These are phyloP conservation scores for Parotia lawesii DNA, from an alignment of 2,113 vertebrate genomes.

Conservation along the genomic window DNA sequence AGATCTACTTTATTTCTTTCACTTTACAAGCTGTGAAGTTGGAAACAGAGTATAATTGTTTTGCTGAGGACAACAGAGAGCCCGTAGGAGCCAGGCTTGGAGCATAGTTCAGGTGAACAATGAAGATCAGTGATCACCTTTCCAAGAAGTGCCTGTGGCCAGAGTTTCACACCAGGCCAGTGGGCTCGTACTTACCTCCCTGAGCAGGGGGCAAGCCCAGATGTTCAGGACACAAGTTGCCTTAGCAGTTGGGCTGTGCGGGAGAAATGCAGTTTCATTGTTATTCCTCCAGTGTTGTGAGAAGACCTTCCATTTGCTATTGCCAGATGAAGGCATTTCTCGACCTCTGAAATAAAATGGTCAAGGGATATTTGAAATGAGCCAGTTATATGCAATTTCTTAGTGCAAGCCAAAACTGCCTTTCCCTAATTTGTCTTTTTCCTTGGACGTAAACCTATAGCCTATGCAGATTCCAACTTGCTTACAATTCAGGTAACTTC, in stretches of 20 bases:
- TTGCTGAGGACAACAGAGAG: neutral
- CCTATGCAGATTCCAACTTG: constrained; percentile 63
- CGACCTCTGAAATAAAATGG: constrained; percentile 25
- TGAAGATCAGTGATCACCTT: neutral
- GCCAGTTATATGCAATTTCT: constrained; percentile 33
- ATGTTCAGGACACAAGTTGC: neutral
- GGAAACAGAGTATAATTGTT: neutral
- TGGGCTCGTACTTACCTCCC: neutral
- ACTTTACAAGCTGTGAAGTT: neutral
- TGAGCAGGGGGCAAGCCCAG: neutral
- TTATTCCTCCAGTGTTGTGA: neutral
- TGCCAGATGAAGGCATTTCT: neutral
- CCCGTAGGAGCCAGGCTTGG: neutral
- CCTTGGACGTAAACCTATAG: neutral
- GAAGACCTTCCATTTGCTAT: neutral
- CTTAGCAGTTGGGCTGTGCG: neutral
- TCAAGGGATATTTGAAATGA: constrained; percentile 49
- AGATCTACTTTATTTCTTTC: neutral
- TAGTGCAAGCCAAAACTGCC: neutral
- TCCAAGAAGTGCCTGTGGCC: neutral
- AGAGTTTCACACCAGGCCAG: too few relatives aligned
- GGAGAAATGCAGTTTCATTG: neutral
- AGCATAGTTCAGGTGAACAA: neutral
- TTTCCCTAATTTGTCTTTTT: constrained; percentile 24
- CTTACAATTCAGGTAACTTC: constrained; percentile 68